Base-by-base conservation (phyloP, 2,888 invertebrate species). In the Xanthia togata region DNA sequence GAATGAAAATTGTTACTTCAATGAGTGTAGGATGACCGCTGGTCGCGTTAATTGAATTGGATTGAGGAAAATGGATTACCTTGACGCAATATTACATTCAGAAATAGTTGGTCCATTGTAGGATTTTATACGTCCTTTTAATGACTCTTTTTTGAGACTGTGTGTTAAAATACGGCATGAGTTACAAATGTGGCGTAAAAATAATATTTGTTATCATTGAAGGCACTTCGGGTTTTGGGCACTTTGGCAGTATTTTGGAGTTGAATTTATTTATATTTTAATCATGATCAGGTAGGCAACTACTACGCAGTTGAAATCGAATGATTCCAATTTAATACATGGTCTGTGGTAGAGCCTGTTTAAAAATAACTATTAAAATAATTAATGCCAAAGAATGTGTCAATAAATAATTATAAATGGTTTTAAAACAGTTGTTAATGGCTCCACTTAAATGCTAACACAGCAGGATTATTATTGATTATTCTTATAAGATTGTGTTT, bases 21-120 rank as follows among this genome's bases (percentile, higher is more conserved):
- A 63, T 82, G 53, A 62, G 73, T 70, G 73, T 81, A 26, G 83
- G 82, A 70, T 71, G 82, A 57, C n/a, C 17, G 47, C 23, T 41
- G 31, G 9, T 50, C 0, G 41, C 47, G 20, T n/a, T 70, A 80
- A 82, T 71, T 84, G 64, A 68, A 64, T 68, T 65, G 67, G 31
- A 76, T 83, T 76, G 55, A 68, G 67, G 62, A 71, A 74, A 69
- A 57, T 70, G 11, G 35, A 60, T 26, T 31, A 3, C 41, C 41
- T 41, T 11, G 11, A 41, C 2, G 11, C 12, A 12, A 14, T 12
- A 44, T 44, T 23, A 53, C 53, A 26, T 11, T n/a, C 1, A 26
- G 9, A 17, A 1, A 9, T 14, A 31, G 26, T 50, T 64, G 6
- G 26, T 20, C 14, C 41, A 17, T 0, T 65, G 26, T 20, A 20